Evolutionary conservation across 2,797 vertebrate genomes (phyloP), one percentile per base, ranked within the genome.

Genomic region (Emydoidea blandingii): DNA sequence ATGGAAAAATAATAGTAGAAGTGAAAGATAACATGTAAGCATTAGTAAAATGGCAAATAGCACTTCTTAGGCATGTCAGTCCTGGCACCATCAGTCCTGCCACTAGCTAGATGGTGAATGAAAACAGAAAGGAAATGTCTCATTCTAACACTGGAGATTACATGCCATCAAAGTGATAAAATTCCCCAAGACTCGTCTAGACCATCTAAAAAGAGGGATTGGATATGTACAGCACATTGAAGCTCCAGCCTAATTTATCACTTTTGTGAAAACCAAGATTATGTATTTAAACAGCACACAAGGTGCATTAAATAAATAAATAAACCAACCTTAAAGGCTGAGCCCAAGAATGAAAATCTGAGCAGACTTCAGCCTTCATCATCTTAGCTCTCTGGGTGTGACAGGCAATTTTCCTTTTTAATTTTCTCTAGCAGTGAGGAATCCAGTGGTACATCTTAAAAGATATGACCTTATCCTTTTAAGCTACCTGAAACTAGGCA

Each of bases 401-500:
- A 97, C 96, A 97, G 96, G 93, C 95, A 96, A 97, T 97, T 97
- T 97, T 95, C 95, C 91, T 91, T 97, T 95, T 97, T 97, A 97
- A 97, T 97, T 97, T 97, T 97, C 95, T 95, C 89, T 79, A 96
- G 95, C 93, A 94, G 93, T 95, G 93, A 95, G 96, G 88, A 95
- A 95, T 92, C 88, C 96, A 97, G 97, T 95, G 94, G 95, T 92
- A 97, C 93, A 92, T 95, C 94, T 97, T 93, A 91, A 96, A 95
- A 97, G 96, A 95, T 94, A 96, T 41, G 92, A 97, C 96, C 95
- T 94, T 96, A 97, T 93, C 91, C 96, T 95, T 97, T 93, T 95
- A 96, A 96, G 93, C 53, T 95, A 95, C 95, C 96, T 95, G 94
- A 79, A 97, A 91, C 95, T 93, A 96, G 95, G 92, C 95, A 95